Base-by-base conservation (phyloP, 2,797 vertebrate species). In the Tokudaia tokunoshimensis region DNA sequence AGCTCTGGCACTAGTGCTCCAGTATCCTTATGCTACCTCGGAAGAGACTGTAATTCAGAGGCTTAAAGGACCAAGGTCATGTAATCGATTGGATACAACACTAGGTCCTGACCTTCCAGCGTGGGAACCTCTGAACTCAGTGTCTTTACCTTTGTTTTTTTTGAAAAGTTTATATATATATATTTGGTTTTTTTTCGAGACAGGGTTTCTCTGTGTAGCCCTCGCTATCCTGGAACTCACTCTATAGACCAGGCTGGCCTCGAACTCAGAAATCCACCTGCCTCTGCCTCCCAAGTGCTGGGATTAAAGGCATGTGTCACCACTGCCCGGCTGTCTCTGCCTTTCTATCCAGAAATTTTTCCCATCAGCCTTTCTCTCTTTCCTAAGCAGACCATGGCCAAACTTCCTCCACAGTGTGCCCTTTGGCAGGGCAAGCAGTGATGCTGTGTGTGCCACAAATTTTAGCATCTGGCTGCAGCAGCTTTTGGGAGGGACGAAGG, bases 141-240 rank as follows among this genome's bases (percentile, higher is more conserved):
- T 0, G 0, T 59, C 37, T 20, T 41, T 67, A 17, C 47, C 1
- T 3, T 74, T 41, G 41, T 41, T 41, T 41, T 41, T 41, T 41
- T 41, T 41, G 41, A 41, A 41, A 41, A 41, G 41, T 41, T 41
- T 3, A 41, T 41, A 41, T 41, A 41, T 41, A 41, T 41, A 41
- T 41, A 41, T 41, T 41, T 41, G 2, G 41, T 41, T 41, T 41
- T 41, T 41, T 41, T 41, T 41, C 41, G 41, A 41, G 41, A 3
- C 41, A 41, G 41, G 41, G 41, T 41, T 41, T 41, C 41, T 41
- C 41, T 41, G 41, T 41, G 41, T 41, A 41, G 41, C 41, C 41
- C 41, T 41, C 2, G 41, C 41, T 41, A 41, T 41, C 41, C 41
- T 41, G 41, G 41, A 41, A 41, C 41, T 41, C 41, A 41, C 41